Percentiles rank a stretch among this genome's conserved stretches.
These are phyloP conservation scores for Drosophila tani DNA, from an alignment of 1,140 invertebrate genomes.

Conservation along the genomic window DNA sequence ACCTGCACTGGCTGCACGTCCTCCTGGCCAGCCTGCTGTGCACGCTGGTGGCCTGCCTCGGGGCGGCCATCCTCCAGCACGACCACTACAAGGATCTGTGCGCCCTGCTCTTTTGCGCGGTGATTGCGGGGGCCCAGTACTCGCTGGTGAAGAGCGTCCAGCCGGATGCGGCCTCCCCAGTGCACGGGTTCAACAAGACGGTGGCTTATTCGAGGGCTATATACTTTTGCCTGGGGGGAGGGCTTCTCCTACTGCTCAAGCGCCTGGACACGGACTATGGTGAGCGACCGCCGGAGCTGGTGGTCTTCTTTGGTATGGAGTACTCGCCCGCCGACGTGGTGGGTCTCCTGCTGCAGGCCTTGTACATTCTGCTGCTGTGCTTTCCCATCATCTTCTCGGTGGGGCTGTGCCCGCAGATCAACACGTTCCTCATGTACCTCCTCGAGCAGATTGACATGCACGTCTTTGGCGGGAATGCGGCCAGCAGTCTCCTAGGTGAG, in stretches of 20 bases:
- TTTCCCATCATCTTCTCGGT: slow-evolving; percentile 97
- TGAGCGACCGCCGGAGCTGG: slow-evolving; percentile 25
- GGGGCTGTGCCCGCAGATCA: slow-evolving; percentile 98
- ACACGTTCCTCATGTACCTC: slow-evolving; percentile 97
- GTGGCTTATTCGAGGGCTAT: slow-evolving; percentile 97
- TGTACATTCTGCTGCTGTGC: slow-evolving; percentile 93
- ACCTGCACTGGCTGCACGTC: slow-evolving; percentile 94
- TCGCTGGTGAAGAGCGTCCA: slow-evolving; percentile 99
- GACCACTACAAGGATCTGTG: slow-evolving; percentile 96
- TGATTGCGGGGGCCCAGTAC: slow-evolving; percentile 98
- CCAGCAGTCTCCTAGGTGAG: slow-evolving; percentile 91
- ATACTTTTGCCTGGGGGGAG: slow-evolving; percentile 96
- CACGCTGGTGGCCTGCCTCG: slow-evolving; percentile 93
- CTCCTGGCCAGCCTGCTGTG: slow-evolving; percentile 93
- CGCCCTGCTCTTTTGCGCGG: slow-evolving; percentile 97
- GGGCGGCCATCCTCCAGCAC: slow-evolving; percentile 92
- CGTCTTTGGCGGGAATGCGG: slow-evolving; percentile 98
- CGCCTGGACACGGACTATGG: slow-evolving; percentile 74
- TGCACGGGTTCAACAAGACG: slow-evolving; percentile 98
- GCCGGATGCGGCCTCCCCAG: slow-evolving; percentile 98
- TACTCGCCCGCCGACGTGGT: slow-evolving; percentile 90
- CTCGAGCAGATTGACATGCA: slow-evolving; percentile 99
- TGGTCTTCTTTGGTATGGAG: slow-evolving; percentile 90
- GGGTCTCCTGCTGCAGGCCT: slow-evolving; percentile 89
- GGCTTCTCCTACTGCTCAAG: slow-evolving; percentile 78